phyloP scores from a whole-genome alignment of 2,797 vertebrate species.

The Sebastes cheni region DNA sequence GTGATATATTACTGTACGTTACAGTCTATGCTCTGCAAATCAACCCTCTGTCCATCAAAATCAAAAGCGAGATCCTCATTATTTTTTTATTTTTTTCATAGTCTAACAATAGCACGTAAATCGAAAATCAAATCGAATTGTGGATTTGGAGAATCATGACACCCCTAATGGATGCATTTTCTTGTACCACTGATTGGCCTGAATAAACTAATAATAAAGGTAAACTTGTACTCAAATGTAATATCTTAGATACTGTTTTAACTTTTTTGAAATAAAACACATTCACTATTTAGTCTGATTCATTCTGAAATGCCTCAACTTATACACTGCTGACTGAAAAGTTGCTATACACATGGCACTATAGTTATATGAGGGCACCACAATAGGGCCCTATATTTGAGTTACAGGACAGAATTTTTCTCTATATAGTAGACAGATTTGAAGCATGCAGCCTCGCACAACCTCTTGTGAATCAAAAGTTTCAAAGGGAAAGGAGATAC shows the following conservation, averaged over 20 bases:
- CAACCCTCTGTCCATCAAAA: neutral
- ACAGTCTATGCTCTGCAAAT: neutral
- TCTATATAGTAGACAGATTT: neutral
- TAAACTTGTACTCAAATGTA: neutral
- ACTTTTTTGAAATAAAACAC: neutral
- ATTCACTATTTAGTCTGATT: neutral
- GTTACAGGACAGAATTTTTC: neutral
- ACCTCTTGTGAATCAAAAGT: constrained; percentile 6
- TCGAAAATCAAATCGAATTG: too few species aligned
- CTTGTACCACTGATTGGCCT: too few species aligned
- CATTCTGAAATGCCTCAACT: neutral
- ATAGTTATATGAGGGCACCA: neutral
- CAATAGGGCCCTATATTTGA: neutral
- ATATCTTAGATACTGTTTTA: neutral
- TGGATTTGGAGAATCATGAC: too few species aligned
- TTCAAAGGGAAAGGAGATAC: constrained; percentile 3
- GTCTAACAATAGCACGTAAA: too few species aligned
- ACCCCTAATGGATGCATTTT: too few species aligned
- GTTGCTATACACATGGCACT: neutral
- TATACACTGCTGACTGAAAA: neutral
- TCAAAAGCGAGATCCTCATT: too few species aligned
- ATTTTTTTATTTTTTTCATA: too few species aligned
- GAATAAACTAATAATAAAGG: neutral
- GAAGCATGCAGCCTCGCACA: neutral
- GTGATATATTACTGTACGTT: neutral